Evolutionary conservation across 1,140 invertebrate genomes (phyloP).

Genomic region (Zeugodacus cucurbitae): DNA sequence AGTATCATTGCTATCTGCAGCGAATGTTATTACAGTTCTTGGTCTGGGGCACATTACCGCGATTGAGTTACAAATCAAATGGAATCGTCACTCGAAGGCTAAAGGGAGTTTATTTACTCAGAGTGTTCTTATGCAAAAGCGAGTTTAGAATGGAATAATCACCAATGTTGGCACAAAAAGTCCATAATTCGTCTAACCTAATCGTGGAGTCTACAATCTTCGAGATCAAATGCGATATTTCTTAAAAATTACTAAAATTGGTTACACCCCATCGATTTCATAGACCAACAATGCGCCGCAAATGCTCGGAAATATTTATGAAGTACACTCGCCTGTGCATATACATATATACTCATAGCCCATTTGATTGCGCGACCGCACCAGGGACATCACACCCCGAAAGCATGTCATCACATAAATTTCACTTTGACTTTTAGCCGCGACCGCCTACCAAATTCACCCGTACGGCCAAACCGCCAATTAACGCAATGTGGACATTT

Average conservation of each 20-base stretch:
- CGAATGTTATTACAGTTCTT: not conserved
- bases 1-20: not conserved
- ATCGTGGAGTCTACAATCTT: not conserved
- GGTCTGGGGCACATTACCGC: not conserved
- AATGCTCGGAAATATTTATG: not conserved
- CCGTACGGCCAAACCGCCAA: conserved; percentile 55
- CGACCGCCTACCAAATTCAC: conserved; percentile 59
- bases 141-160: not conserved
- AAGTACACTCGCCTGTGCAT: not conserved
- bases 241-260: conserved; percentile 43
- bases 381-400: conserved; percentile 41
- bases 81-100: not conserved
- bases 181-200: not conserved
- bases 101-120: not conserved
- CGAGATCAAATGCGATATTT: conserved; percentile 30
- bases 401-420: conserved; percentile 43
- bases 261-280: not conserved
- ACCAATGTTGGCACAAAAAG: not conserved
- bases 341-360: not conserved
- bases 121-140: not conserved
- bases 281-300: not conserved
- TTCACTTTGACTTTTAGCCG: conserved; percentile 45
- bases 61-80: conserved; percentile 43
- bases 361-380: not conserved
- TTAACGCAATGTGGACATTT: conserved; percentile 64